Percentiles rank a stretch among this genome's conserved stretches.
These are phyloP conservation scores for Onthophagus sagittarius DNA, from an alignment of 2,888 invertebrate species.

Conservation along the genomic window DNA sequence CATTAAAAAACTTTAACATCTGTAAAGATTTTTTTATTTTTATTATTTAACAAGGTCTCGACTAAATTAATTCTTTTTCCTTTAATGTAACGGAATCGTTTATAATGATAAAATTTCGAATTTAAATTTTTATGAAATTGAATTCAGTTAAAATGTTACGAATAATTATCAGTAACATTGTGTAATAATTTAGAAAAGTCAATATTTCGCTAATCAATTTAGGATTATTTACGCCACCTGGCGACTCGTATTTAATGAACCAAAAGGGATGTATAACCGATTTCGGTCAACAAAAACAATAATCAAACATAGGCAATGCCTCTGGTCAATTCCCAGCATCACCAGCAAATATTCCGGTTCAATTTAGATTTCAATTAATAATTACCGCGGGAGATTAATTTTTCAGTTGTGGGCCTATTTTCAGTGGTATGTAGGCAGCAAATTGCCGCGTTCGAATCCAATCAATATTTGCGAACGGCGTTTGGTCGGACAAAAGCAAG, in stretches of 20 bases:
- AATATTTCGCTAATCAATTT: neutral
- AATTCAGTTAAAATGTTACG: too few relatives aligned
- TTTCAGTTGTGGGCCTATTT: neutral
- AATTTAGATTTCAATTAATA: conserved; percentile 9
- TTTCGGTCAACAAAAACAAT: neutral
- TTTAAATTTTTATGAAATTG: too few relatives aligned
- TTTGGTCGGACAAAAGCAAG: neutral
- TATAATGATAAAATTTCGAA: too few relatives aligned
- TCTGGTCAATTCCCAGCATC: neutral
- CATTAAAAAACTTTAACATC: neutral
- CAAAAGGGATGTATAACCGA: neutral
- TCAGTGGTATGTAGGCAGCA: neutral
- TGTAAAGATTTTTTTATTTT: neutral
- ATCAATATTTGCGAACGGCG: neutral
- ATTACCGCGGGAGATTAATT: neutral
- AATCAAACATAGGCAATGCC: neutral
- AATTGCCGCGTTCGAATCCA: neutral
- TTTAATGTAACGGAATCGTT: too few relatives aligned
- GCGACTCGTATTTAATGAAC: neutral
- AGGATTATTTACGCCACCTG: neutral
- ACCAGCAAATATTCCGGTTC: neutral
- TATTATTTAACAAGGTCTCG: neutral
- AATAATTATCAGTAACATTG: neutral
- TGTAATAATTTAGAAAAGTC: neutral
- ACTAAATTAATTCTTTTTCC: too few relatives aligned